phyloP scores from a whole-genome alignment of 2,113 vertebrate genomes.

The Microcebus lehilahytsara region DNA sequence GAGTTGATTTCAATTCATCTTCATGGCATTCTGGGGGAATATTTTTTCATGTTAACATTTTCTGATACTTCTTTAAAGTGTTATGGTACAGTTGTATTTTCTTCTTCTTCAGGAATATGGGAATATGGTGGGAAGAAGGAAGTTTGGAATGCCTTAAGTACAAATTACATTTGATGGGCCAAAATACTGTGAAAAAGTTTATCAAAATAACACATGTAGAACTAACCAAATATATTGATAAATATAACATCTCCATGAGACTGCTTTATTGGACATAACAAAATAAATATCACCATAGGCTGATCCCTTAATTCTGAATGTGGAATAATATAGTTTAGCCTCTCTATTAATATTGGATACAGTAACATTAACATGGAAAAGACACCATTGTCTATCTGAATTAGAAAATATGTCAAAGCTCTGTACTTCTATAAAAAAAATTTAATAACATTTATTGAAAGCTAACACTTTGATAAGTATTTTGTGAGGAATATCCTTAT shows the following conservation, averaged over 20 bases:
- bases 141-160: background rate
- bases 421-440: background rate
- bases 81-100: background rate
- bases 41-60: background rate
- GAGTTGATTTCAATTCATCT: slow-evolving; percentile 19
- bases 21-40: background rate
- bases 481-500: background rate
- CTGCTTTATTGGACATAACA: background rate
- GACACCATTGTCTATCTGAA: background rate
- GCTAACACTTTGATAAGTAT: background rate
- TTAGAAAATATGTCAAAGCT: background rate
- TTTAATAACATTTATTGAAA: background rate
- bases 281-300: background rate
- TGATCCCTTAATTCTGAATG: background rate
- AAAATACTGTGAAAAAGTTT: slow-evolving; percentile 35
- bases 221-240: background rate
- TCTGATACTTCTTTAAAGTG: background rate
- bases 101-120: background rate
- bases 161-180: background rate
- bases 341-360: background rate
- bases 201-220: background rate
- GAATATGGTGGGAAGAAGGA: background rate
- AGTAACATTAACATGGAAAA: background rate
- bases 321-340: background rate
- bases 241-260: background rate